phyloP scores from a whole-genome alignment of 2,888 invertebrate species.

The Melanostoma mellinum region DNA sequence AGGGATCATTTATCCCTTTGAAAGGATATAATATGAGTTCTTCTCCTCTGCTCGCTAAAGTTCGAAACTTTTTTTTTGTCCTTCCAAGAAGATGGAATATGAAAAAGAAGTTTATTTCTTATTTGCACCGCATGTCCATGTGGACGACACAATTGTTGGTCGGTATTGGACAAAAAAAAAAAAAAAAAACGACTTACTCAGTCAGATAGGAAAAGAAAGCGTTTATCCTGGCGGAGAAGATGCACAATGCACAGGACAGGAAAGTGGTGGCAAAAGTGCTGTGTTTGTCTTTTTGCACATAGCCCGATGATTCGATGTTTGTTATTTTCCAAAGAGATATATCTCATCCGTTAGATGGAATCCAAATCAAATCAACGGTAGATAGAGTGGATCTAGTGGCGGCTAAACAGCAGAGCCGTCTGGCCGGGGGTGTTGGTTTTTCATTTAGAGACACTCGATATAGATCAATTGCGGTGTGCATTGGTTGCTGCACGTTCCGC shows the following conservation, averaged over 20 bases:
- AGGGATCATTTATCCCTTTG: slow-evolving; percentile 62
- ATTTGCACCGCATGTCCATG: slow-evolving; percentile 41
- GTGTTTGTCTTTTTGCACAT: slow-evolving; percentile 48
- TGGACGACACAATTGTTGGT: slow-evolving; percentile 41
- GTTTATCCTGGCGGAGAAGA: slow-evolving; percentile 15
- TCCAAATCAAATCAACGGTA: slow-evolving; percentile 34
- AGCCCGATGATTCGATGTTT: slow-evolving; percentile 54
- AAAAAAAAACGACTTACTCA: not conserved
- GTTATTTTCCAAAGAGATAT: slow-evolving; percentile 44
- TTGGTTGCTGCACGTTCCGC: slow-evolving; percentile 57
- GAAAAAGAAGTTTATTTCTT: slow-evolving; percentile 45
- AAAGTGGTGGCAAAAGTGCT: slow-evolving; percentile 43
- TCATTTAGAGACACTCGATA: slow-evolving; percentile 31
- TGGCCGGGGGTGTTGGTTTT: slow-evolving; percentile 30
- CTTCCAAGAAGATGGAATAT: slow-evolving; percentile 28
- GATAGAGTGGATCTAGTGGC: slow-evolving; percentile 1
- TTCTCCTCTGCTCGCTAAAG: slow-evolving; percentile 20
- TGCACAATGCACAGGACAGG: not conserved
- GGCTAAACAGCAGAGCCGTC: not conserved
- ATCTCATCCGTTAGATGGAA: slow-evolving; percentile 31
- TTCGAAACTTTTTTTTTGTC: slow-evolving; percentile 23
- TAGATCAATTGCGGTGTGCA: slow-evolving; percentile 62
- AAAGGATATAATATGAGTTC: slow-evolving; percentile 51
- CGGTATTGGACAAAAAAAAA: not conserved
- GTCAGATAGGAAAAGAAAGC: slow-evolving; percentile 2